phyloP scores from a whole-genome alignment of 2,888 invertebrate species.

The Andrena dorsata region DNA sequence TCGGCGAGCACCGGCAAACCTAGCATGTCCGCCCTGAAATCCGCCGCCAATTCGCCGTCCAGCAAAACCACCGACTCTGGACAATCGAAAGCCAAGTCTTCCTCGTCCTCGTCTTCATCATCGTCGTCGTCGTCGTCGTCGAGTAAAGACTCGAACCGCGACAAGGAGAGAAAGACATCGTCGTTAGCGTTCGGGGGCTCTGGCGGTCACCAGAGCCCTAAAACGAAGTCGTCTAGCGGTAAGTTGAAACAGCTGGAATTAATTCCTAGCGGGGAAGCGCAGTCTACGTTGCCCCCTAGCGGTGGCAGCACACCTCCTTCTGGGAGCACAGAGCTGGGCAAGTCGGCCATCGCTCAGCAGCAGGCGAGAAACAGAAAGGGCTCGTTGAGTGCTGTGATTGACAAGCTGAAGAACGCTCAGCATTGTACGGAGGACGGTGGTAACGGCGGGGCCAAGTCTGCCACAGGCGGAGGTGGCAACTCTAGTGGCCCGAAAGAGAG shows the following conservation, averaged over 20 bases:
- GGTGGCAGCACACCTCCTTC: conserved; percentile 86
- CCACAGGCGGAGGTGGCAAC: conserved; percentile 85
- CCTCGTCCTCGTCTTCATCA: conserved; percentile 72
- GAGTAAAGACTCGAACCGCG: conserved; percentile 78
- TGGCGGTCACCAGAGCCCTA: conserved; percentile 88
- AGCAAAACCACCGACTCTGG: conserved; percentile 80
- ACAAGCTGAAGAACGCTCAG: conserved; percentile 93
- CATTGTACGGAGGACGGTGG: conserved; percentile 87
- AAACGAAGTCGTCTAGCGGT: conserved; percentile 87
- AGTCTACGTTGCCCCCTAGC: conserved; percentile 73
- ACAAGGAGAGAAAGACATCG: conserved; percentile 85
- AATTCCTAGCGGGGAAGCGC: conserved; percentile 84
- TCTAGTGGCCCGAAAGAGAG: conserved; percentile 80
- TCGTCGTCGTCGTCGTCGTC: conserved; percentile 70
- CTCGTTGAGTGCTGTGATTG: conserved; percentile 93
- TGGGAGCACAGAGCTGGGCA: conserved; percentile 87
- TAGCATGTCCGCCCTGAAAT: conserved; percentile 94
- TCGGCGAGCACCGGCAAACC: conserved; percentile 93
- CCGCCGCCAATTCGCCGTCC: conserved; percentile 87
- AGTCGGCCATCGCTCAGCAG: conserved; percentile 86
- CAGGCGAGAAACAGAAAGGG: conserved; percentile 90
- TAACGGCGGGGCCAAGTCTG: conserved; percentile 86
- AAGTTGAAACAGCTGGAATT: conserved; percentile 90
- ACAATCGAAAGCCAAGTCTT: conserved; percentile 75
- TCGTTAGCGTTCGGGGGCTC: conserved; percentile 84